Conservation (phyloP, 2,797 vertebrate species). For the Premnoplex brunnescens region DNA sequence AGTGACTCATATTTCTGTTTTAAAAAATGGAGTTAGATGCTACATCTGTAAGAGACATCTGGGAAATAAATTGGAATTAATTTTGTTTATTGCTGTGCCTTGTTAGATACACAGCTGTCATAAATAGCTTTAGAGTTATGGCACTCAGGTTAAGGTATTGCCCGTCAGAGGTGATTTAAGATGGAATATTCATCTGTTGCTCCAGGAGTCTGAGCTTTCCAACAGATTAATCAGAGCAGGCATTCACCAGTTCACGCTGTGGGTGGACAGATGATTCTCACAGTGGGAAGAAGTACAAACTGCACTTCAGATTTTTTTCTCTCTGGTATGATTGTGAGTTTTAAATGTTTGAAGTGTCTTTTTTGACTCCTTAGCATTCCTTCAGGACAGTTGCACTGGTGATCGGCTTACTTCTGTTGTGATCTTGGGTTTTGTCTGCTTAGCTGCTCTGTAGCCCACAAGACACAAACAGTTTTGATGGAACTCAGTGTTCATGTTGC, state of each 20-base stretch:
- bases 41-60: neutral
- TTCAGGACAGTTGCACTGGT: neutral
- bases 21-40: neutral
- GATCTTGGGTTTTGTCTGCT: neutral
- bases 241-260: accelerated
- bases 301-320: neutral
- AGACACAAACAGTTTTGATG: neutral
- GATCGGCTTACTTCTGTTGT: neutral
- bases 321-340: neutral
- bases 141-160: neutral
- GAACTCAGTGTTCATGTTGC: neutral
- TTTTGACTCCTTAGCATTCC: accelerated
- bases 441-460: neutral
- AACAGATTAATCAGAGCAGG: neutral
- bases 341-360: neutral
- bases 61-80: neutral
- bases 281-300: neutral
- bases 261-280: neutral
- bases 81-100: neutral
- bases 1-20: neutral
- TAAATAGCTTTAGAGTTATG: neutral
- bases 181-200: neutral
- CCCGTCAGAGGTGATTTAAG: neutral
- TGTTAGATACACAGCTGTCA: neutral
- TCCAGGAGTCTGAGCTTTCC: neutral